Conservation (phyloP, 2,797 vertebrate genomes). For the Microctenopoma stevenorrisi region DNA sequence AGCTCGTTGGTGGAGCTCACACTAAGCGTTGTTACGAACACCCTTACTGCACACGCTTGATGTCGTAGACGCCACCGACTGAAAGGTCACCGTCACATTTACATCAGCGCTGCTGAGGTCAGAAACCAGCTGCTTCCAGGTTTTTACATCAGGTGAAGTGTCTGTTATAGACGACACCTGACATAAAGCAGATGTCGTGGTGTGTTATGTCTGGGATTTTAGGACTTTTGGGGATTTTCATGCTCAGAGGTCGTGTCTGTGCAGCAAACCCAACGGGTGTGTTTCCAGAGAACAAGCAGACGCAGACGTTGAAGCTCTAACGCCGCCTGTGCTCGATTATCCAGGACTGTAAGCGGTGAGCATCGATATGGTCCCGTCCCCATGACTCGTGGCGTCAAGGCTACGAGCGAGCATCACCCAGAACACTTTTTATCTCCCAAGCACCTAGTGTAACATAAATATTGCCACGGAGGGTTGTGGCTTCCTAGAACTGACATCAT, state of each 20-base stretch:
- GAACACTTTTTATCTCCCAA: slow-evolving; percentile 38
- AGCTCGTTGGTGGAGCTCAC: slow-evolving; percentile 39
- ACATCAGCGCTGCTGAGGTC: neutral
- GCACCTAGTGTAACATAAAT: slow-evolving; percentile 65
- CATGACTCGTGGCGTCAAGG: slow-evolving; percentile 6
- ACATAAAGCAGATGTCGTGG: slow-evolving; percentile 57
- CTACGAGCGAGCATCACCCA: slow-evolving; percentile 35
- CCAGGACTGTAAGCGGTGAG: slow-evolving; percentile 1
- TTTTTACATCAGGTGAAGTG: slow-evolving; percentile 14
- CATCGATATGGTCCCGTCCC: too few relatives aligned
- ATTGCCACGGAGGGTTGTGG: slow-evolving; percentile 57
- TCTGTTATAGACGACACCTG: slow-evolving; percentile 32
- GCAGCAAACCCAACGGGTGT: neutral
- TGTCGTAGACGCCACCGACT: slow-evolving; percentile 18
- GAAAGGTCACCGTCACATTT: slow-evolving; percentile 5
- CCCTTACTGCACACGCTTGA: neutral
- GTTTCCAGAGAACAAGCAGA: neutral
- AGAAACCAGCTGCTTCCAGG: slow-evolving; percentile 3
- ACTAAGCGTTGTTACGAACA: too few relatives aligned
- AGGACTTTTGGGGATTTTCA: slow-evolving; percentile 39
- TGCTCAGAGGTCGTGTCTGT: slow-evolving; percentile 11
- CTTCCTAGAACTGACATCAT: slow-evolving; percentile 74
- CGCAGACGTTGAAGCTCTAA: slow-evolving; percentile 23
- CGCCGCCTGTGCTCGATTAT: neutral
- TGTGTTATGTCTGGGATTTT: slow-evolving; percentile 64